Conservation (phyloP, 2,888 invertebrate genomes). For the Epirrhoe tristata region DNA sequence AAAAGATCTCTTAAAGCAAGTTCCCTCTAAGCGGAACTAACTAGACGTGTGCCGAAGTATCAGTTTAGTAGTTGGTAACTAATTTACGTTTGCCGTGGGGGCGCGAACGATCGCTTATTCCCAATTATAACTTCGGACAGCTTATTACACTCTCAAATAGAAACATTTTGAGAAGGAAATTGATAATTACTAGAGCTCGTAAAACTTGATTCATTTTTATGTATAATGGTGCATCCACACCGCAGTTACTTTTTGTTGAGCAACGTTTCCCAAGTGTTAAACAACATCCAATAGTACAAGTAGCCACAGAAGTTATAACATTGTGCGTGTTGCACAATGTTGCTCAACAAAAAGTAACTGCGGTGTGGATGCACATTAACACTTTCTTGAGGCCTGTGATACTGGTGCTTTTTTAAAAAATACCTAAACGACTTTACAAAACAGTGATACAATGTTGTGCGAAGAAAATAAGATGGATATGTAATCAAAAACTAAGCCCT, state of each 20-base stretch:
- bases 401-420: no score
- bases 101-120: conserved; percentile 39
- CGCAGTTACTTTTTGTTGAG: no score
- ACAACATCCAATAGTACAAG: no score
- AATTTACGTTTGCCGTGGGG: conserved; percentile 33
- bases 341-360: no score
- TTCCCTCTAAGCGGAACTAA: conserved; percentile 56
- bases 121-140: conserved; percentile 36
- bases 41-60: conserved; percentile 67
- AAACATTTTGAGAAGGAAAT: conserved; percentile 12
- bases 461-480: no score
- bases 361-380: no score
- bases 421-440: background rate
- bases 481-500: no score
- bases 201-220: background rate
- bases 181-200: background rate
- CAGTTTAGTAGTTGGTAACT: conserved; percentile 56
- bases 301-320: no score
- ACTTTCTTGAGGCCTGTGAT: no score
- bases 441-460: no score
- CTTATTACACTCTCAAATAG: conserved; percentile 34
- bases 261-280: no score
- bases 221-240: background rate
- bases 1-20: conserved; percentile 38
- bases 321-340: no score